Conservation (phyloP, 2,797 vertebrate genomes). For the Ambastaia sidthimunki region DNA sequence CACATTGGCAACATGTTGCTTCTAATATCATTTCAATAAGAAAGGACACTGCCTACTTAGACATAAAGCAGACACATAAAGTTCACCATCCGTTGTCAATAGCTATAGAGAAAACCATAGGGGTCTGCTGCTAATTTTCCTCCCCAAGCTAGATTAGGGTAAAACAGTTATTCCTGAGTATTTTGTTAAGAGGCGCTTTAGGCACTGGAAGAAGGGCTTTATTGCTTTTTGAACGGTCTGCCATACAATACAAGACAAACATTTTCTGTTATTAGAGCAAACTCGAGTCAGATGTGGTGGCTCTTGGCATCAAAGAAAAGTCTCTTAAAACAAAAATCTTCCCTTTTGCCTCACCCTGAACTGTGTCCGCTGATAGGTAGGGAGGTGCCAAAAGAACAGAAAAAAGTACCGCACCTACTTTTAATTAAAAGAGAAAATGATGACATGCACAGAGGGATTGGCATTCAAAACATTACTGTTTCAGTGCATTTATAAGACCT, state of each 20-base stretch:
- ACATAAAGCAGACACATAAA: conserved; percentile 58
- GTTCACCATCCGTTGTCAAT: conserved; percentile 65
- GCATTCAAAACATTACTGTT: conserved; percentile 27
- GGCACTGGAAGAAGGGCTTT: conserved; percentile 82
- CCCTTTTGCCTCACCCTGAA: conserved; percentile 66
- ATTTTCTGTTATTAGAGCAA: conserved; percentile 87
- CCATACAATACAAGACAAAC: conserved; percentile 89
- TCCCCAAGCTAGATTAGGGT: conserved; percentile 81
- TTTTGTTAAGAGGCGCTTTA: conserved; percentile 85
- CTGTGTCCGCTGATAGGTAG: conserved; percentile 69
- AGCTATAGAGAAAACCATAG: conserved; percentile 55
- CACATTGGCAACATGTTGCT: conserved; percentile 74
- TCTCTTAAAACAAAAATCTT: conserved; percentile 66
- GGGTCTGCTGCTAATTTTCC: conserved; percentile 82
- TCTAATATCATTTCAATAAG: conserved; percentile 75
- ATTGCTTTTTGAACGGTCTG: conserved; percentile 82
- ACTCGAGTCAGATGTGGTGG: conserved; percentile 82
- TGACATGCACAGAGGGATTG: conserved; percentile 51
- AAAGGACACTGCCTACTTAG: conserved; percentile 60
- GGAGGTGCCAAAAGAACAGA: conserved; percentile 71
- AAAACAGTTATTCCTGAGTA: conserved; percentile 84
- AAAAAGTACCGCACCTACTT: conserved; percentile 62
- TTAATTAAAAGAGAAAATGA: conserved; percentile 66
- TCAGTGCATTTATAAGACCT: conserved; percentile 14
- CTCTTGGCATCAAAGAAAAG: conserved; percentile 76